These are phyloP conservation scores for Tetranychus piercei DNA, from an alignment of 2,888 invertebrate genomes.

Conservation along the genomic window DNA sequence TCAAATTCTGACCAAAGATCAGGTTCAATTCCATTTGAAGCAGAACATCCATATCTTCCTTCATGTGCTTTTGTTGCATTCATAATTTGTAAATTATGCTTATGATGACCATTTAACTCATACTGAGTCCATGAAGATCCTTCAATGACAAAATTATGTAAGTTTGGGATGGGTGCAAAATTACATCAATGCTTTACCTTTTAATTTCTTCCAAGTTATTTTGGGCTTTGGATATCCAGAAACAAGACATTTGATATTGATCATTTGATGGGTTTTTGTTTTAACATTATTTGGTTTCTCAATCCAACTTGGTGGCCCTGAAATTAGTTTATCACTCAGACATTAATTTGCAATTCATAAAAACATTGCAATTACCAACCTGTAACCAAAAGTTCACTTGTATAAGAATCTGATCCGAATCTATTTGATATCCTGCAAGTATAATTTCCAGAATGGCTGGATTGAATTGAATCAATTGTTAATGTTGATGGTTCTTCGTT, in stretches of 20 bases:
- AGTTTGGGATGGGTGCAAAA: neutral
- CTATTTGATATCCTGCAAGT: conserved; percentile 24
- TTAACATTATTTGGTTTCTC: neutral
- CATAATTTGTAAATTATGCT: neutral
- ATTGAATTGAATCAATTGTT: conserved; percentile 23
- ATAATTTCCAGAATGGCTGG: conserved; percentile 27
- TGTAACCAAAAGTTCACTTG: neutral
- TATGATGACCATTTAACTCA: neutral
- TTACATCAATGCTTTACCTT: neutral
- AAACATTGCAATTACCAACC: neutral
- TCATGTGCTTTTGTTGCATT: neutral
- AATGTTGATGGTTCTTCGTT: conserved; percentile 19
- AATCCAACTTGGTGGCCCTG: neutral
- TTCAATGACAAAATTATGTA: neutral
- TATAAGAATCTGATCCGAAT: neutral
- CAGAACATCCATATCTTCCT: neutral
- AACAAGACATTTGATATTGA: neutral
- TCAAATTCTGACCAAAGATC: neutral
- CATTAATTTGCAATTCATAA: neutral
- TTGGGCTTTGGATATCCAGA: neutral
- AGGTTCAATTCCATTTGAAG: neutral
- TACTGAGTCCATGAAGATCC: neutral
- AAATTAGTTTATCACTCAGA: no score
- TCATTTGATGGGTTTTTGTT: neutral
- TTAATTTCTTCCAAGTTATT: neutral